Evolutionary conservation across 2,113 vertebrate species (phyloP), one percentile per base, ranked within the genome.

Genomic region (Catharus bicknelli): DNA sequence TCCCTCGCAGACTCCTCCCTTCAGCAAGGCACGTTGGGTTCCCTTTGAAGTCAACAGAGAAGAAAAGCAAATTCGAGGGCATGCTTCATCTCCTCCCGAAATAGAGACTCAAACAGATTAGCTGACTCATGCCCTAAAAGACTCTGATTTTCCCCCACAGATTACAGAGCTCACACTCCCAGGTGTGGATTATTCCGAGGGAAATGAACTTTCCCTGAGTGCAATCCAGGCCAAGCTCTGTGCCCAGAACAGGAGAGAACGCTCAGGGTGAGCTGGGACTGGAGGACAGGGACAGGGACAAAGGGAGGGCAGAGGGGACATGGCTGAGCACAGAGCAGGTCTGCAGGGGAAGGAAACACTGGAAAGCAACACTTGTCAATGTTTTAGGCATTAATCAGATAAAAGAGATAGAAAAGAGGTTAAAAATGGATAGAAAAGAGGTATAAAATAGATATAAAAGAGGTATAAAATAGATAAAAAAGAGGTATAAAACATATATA

Each of bases 61-160:
- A 73, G n/a, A n/a, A n/a, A n/a, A 91, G 82, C 83, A 89, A 45
- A 77, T 68, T 61, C 16, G 82, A 87, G 66, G 78, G 21, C 78
- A 87, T 53, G 78, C 81, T 90, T 92, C 84, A 91, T 87, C 74
- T 95, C 69, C 67, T 90, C 93, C 90, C 58, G 38, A 95, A 96
- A 95, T 83, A 96, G 95, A 93, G 47, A 82, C 69, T 91, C 2
- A 48, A 93, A 68, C 21, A 76, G 70, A 94, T 90, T 81, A 95
- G 90, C 90, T 95, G 94, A 94, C 78, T 95, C 90, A 93, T 47
- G 90, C 58, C 90, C 90, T 83, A 19, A 73, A 84, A 79, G 54
- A 45, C 42, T 21, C 51, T 13, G 62, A 42, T 29, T 92, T 64
- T 36, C 42, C 50, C 90, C 74, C 74, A 63, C 45, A 45, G 70